Conservation (phyloP, 2,888 invertebrate species). For the Eupsilia transversa region DNA sequence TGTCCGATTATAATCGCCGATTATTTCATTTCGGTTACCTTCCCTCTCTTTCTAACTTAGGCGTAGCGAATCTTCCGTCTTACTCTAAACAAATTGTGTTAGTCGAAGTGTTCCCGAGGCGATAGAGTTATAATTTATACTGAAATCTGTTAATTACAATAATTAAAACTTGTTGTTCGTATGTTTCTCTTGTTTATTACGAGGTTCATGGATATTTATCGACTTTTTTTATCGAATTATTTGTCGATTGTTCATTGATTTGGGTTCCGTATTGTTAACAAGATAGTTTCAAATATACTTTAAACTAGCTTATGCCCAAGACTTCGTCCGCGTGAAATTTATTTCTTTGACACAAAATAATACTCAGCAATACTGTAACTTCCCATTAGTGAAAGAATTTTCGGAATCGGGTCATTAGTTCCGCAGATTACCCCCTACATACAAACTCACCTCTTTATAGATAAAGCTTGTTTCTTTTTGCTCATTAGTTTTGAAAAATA, state of each 20-base stretch:
- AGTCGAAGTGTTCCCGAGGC: conserved; percentile 80
- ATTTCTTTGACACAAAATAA: too few species aligned
- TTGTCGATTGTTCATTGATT: conserved; percentile 69
- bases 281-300: not conserved
- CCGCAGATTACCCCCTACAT: too few species aligned
- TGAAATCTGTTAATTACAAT: conserved; percentile 86
- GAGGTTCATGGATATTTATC: conserved; percentile 82
- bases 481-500: not conserved
- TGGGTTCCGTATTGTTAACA: conserved; percentile 66
- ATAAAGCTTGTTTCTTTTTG: not conserved
- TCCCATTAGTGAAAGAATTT: too few species aligned
- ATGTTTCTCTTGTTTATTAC: conserved; percentile 80
- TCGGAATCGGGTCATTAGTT: too few species aligned
- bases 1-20: conserved; percentile 82
- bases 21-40: conserved; percentile 74
- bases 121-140: conserved; percentile 86
- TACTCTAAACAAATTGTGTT: conserved; percentile 76
- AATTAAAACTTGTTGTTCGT: conserved; percentile 83
- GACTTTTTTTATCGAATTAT: conserved; percentile 75
- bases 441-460: too few species aligned
- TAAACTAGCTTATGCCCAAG: too few species aligned
- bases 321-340: too few species aligned
- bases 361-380: too few species aligned
- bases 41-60: conserved; percentile 67
- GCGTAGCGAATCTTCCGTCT: conserved; percentile 60